Percentiles rank a stretch among this genome's conserved stretches.
These are phyloP conservation scores for Salminus brasiliensis DNA, from an alignment of 2,113 vertebrate genomes.

Conservation along the genomic window DNA sequence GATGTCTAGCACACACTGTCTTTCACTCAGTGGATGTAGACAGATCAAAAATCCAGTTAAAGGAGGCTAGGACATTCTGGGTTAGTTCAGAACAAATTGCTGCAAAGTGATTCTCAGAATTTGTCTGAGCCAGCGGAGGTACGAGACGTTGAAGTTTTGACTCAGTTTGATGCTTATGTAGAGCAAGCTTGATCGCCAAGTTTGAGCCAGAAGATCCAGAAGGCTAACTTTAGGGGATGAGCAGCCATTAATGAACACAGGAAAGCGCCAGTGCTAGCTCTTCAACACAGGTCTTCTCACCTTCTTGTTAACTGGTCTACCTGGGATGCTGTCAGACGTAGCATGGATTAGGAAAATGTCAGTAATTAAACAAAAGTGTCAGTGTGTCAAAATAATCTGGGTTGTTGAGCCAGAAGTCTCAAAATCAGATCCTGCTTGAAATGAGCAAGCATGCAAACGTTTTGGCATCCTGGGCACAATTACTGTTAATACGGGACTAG, in stretches of 20 bases:
- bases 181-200: too few relatives aligned
- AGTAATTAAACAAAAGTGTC: neutral
- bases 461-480: too few relatives aligned
- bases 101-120: neutral
- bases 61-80: neutral
- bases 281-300: too few relatives aligned
- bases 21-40: neutral
- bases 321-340: neutral
- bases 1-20: neutral
- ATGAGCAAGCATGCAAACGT: too few relatives aligned
- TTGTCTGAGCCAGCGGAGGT: neutral
- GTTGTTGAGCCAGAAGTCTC: neutral
- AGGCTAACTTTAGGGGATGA: too few relatives aligned
- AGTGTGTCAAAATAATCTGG: neutral
- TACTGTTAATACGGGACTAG: too few relatives aligned
- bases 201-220: too few relatives aligned
- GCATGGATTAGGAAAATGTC: neutral
- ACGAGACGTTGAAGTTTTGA: neutral
- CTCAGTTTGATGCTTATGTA: too few relatives aligned
- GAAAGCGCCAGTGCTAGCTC: too few relatives aligned
- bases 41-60: too few relatives aligned
- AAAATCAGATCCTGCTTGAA: neutral
- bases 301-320: too few relatives aligned
- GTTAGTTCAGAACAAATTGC: neutral
- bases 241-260: too few relatives aligned